These are phyloP conservation scores for Cirrhinus molitorella DNA, from an alignment of 2,797 vertebrate genomes.

Conservation along the genomic window DNA sequence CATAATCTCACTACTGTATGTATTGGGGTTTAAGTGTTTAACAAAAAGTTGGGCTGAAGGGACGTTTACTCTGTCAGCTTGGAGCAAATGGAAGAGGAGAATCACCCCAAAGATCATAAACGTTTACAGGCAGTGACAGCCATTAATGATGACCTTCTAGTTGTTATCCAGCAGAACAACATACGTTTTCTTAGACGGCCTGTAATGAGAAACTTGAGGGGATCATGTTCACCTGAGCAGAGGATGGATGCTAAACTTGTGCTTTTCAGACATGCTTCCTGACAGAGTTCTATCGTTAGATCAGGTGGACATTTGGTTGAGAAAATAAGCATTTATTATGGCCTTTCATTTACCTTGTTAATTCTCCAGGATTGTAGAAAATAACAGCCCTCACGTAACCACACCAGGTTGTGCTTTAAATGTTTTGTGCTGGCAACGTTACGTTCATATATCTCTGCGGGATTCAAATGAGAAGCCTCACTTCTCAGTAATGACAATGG, in stretches of 20 bases:
- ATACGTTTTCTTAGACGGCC: background rate
- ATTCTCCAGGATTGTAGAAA: background rate
- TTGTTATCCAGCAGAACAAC: background rate
- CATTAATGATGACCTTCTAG: slow-evolving; percentile 2
- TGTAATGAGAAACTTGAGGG: background rate
- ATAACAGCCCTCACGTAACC: background rate
- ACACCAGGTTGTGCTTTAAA: slow-evolving; percentile 26
- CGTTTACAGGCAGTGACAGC: background rate
- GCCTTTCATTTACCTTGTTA: background rate
- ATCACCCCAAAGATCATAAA: slow-evolving; percentile 25
- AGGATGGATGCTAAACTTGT: background rate
- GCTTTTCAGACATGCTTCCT: background rate
- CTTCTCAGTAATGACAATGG: background rate
- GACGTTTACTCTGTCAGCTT: background rate
- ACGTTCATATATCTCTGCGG: background rate
- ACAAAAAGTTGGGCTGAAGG: background rate
- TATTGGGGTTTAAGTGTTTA: background rate
- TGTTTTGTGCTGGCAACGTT: background rate
- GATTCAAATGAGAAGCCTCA: background rate
- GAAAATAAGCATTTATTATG: background rate
- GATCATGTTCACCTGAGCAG: slow-evolving; percentile 46
- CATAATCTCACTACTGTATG: slow-evolving; percentile 16
- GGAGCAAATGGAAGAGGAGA: background rate
- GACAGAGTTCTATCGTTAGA: background rate
- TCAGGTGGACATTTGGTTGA: background rate